Conservation (phyloP, 2,797 vertebrate genomes). For the Coccyzus lansbergi region DNA sequence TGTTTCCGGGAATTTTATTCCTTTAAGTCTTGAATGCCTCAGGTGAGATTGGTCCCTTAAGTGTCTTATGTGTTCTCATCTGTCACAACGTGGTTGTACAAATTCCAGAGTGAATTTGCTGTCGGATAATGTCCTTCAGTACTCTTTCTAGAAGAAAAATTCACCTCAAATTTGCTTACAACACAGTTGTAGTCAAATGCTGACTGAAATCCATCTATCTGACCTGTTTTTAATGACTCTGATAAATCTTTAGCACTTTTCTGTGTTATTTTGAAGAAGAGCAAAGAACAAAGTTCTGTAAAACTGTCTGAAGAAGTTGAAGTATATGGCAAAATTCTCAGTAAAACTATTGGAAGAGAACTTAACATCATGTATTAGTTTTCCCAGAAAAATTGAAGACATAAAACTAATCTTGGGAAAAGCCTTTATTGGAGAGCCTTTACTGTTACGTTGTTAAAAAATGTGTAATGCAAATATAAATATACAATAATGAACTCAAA, state of each 20-base stretch:
- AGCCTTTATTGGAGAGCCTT: not conserved
- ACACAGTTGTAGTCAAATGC: not conserved
- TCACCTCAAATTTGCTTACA: not conserved
- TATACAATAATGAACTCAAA: not conserved
- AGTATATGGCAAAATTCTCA: not conserved
- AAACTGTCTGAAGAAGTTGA: not conserved
- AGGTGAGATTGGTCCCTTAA: not conserved
- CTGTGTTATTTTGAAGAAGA: not conserved
- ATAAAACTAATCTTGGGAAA: not conserved
- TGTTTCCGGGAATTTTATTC: not conserved
- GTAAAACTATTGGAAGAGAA: not conserved
- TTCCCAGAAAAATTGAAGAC: not conserved
- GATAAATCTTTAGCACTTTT: not conserved
- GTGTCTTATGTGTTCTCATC: not conserved
- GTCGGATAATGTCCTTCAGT: not conserved
- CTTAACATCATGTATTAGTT: not conserved
- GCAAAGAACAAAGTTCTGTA: not conserved
- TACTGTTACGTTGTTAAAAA: not conserved
- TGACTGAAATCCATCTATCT: not conserved
- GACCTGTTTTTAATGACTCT: not conserved
- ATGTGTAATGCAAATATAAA: not conserved
- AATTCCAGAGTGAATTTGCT: not conserved
- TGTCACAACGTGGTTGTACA: not conserved
- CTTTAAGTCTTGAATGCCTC: not conserved
- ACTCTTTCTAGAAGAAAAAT: not conserved